Evolutionary conservation across 2,888 invertebrate genomes (phyloP).

Genomic region (Drosophila cognata): DNA sequence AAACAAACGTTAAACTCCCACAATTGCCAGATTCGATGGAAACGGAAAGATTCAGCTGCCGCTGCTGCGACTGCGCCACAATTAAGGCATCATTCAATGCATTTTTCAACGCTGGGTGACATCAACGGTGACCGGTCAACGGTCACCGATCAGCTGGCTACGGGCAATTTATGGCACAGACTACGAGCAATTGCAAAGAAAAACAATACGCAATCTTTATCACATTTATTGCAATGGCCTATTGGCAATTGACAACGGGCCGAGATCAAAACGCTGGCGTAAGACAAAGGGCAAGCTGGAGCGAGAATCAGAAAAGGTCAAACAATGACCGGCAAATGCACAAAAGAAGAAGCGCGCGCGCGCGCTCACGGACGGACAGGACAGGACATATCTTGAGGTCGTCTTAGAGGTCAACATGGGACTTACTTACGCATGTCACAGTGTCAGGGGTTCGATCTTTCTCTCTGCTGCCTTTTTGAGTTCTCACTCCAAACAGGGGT

Average conservation of each 20-base stretch:
- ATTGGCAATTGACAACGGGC: conserved; percentile 64
- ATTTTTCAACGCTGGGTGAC: conserved; percentile 51
- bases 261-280: conserved; percentile 34
- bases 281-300: conserved; percentile 57
- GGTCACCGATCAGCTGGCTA: conserved; percentile 48
- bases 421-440: conserved; percentile 46
- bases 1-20: conserved; percentile 64
- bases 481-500: conserved; percentile 38
- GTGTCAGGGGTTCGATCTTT: conserved; percentile 13
- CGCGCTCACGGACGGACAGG: conserved; percentile 91
- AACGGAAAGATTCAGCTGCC: conserved; percentile 68
- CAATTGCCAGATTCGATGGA: conserved; percentile 60
- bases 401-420: conserved; percentile 76
- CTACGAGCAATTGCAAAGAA: conserved; percentile 59
- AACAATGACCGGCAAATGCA: conserved; percentile 54
- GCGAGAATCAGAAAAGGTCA: conserved; percentile 68
- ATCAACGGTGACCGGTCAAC: conserved; percentile 30
- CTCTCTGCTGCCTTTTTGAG: conserved; percentile 16
- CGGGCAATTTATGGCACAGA: conserved; percentile 69
- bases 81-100: conserved; percentile 78
- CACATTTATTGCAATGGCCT: conserved; percentile 74
- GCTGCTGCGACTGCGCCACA: conserved; percentile 51
- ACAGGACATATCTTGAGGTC: conserved; percentile 85
- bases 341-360: conserved; percentile 60
- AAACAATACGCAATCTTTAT: conserved; percentile 70